Evolutionary conservation across 2,113 vertebrate genomes (phyloP).

Genomic region (Phylloscopus trochiloides): DNA sequence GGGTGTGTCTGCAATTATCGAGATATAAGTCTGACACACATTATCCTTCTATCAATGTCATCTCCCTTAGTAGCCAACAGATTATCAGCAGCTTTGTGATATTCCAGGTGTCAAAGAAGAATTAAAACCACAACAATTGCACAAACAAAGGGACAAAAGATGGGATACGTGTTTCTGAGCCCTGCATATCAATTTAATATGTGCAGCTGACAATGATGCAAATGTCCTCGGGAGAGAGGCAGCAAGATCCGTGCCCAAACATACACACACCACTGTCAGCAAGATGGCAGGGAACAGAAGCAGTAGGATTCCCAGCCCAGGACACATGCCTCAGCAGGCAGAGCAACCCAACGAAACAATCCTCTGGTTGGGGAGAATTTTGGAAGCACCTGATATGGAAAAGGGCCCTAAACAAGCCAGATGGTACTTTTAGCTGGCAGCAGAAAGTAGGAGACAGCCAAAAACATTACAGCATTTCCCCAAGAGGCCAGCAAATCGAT

Average conservation of each 20-base stretch:
- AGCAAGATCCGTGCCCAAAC: slow-evolving; percentile 57
- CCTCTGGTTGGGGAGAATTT: slow-evolving; percentile 60
- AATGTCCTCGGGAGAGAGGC: slow-evolving; percentile 57
- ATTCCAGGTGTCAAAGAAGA: slow-evolving; percentile 72
- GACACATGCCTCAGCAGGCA: slow-evolving; percentile 61
- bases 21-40: slow-evolving; percentile 47
- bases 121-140: slow-evolving; percentile 64
- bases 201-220: slow-evolving; percentile 65
- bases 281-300: slow-evolving; percentile 63
- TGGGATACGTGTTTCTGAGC: slow-evolving; percentile 56
- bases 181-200: slow-evolving; percentile 67
- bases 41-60: slow-evolving; percentile 63
- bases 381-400: slow-evolving; percentile 68
- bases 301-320: slow-evolving; percentile 58
- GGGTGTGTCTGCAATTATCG: slow-evolving; percentile 60
- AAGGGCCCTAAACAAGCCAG: slow-evolving; percentile 63
- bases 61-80: slow-evolving; percentile 55
- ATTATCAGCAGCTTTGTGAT: slow-evolving; percentile 68
- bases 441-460: slow-evolving; percentile 61
- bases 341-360: slow-evolving; percentile 59
- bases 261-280: slow-evolving; percentile 48
- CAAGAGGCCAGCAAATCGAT: slow-evolving; percentile 67
- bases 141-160: slow-evolving; percentile 67
- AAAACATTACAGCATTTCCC: slow-evolving; percentile 69
- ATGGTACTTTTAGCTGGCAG: slow-evolving; percentile 69